phyloP scores from a whole-genome alignment of 2,113 vertebrate genomes.

The Neofelis nebulosa region DNA sequence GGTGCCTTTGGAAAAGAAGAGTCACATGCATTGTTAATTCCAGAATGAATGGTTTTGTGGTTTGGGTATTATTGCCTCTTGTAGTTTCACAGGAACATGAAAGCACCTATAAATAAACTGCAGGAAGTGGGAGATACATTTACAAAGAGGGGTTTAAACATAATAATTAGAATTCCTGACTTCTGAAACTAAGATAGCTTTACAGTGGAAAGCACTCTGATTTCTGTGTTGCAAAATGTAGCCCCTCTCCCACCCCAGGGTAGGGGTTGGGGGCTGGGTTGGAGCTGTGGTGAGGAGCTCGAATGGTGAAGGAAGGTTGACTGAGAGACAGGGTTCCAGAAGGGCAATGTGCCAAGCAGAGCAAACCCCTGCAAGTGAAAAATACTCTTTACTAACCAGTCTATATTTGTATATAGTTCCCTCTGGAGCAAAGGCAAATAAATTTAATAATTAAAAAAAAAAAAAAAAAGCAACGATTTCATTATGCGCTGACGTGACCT shows the following conservation, averaged over 20 bases:
- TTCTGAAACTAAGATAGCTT: constrained; percentile 41
- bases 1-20: neutral
- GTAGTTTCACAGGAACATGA: constrained; percentile 35
- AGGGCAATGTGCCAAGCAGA: neutral
- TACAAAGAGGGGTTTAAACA: constrained; percentile 44
- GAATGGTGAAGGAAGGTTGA: neutral
- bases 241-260: neutral
- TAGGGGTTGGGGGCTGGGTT: neutral
- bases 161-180: constrained; percentile 24
- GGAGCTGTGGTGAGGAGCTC: neutral
- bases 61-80: neutral
- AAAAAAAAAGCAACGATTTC: neutral
- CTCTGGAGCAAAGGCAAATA: neutral
- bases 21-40: neutral
- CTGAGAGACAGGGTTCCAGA: constrained; percentile 2
- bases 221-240: neutral
- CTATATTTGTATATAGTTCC: neutral
- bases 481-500: neutral
- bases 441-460: neutral
- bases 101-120: constrained; percentile 56
- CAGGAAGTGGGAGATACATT: constrained; percentile 47
- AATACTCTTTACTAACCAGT: neutral
- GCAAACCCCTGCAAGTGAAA: neutral
- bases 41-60: neutral
- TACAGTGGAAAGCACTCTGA: neutral